A percentile compares a stretch with the other conserved stretches of the same genome.
These are phyloP conservation scores for Silurus meridionalis DNA, from an alignment of 2,113 vertebrate species.

Conservation along the genomic window DNA sequence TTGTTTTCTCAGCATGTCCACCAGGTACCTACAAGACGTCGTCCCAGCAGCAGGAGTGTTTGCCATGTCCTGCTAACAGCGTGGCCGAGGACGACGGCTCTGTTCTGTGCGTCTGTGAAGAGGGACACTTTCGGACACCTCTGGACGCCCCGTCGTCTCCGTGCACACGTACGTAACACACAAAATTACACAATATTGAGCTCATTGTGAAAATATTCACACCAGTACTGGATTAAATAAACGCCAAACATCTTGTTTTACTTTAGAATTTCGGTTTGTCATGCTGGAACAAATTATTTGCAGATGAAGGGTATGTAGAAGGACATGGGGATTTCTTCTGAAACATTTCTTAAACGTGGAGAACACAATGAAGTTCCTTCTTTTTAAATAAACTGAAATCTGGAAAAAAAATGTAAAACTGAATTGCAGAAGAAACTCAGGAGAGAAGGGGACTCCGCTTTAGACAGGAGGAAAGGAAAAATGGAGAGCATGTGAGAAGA, in stretches of 20 bases:
- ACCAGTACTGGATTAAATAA: background rate
- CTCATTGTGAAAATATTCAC: background rate
- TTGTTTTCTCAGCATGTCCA: conserved; percentile 78
- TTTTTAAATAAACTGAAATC: background rate
- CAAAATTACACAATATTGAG: background rate
- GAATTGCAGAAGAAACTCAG: too few relatives aligned
- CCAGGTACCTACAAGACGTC: conserved; percentile 90
- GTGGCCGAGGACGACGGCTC: conserved; percentile 86
- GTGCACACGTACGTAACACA: conserved; percentile 83
- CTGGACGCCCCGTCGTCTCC: conserved; percentile 86
- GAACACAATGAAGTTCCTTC: background rate
- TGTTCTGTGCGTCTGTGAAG: conserved; percentile 83
- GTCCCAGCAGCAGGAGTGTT: conserved; percentile 84
- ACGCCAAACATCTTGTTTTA: background rate
- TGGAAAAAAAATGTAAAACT: too few relatives aligned
- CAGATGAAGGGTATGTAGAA: too few relatives aligned
- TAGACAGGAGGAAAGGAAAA: too few relatives aligned
- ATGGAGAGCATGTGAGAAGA: background rate
- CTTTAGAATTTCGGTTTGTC: background rate
- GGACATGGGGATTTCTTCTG: background rate
- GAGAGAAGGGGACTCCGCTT: too few relatives aligned
- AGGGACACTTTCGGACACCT: conserved; percentile 86
- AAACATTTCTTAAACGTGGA: background rate
- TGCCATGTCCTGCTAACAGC: conserved; percentile 88
- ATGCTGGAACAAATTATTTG: background rate